Evolutionary conservation across 2,888 invertebrate genomes (phyloP).

Genomic region (Osedax fenrisi): DNA sequence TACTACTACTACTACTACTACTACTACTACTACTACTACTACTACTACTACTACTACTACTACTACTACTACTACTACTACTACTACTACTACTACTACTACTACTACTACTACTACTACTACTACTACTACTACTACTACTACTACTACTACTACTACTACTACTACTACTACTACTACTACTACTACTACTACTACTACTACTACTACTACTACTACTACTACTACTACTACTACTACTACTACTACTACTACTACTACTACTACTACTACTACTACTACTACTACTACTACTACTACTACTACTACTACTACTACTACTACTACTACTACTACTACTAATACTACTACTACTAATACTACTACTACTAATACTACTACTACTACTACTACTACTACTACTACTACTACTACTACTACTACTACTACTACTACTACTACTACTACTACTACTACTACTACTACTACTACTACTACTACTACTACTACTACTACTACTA

Average conservation of each 20-base stretch:
- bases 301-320: background rate
- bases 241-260: background rate
- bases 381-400: background rate
- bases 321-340: background rate
- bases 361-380: background rate
- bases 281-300: background rate
- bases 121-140: background rate
- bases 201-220: background rate
- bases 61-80: background rate
- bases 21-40: background rate
- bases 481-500: background rate
- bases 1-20: background rate
- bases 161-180: background rate
- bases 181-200: background rate
- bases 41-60: background rate
- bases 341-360: background rate
- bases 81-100: background rate
- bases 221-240: background rate
- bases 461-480: background rate
- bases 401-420: background rate
- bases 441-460: background rate
- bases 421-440: background rate
- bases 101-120: background rate
- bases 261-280: background rate
- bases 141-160: background rate